These are phyloP conservation scores for Callinectes sapidus DNA, from an alignment of 2,888 invertebrate genomes.

Conservation along the genomic window DNA sequence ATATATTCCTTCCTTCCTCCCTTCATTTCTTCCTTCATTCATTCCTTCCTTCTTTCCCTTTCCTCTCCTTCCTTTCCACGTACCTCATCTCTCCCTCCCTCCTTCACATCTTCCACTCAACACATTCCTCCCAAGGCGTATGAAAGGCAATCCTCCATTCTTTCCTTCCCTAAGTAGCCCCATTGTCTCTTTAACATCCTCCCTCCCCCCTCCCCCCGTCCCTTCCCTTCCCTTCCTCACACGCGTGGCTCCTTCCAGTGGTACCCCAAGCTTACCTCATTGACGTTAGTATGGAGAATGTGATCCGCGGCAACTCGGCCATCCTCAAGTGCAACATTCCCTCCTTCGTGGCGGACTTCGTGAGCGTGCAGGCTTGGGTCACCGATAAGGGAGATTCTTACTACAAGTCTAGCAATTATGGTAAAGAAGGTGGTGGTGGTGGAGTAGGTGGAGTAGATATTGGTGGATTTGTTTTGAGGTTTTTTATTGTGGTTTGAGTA, in stretches of 20 bases:
- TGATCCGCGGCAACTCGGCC: conserved; percentile 91
- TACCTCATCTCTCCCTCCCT: neutral
- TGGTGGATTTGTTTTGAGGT: neutral
- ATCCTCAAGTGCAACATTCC: conserved; percentile 94
- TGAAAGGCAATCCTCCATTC: no score
- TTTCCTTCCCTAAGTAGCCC: neutral
- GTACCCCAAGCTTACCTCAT: conserved; percentile 80
- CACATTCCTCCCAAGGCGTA: no score
- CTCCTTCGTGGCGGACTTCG: conserved; percentile 73
- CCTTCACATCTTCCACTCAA: neutral
- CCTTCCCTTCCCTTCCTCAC: neutral
- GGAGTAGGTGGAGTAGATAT: neutral
- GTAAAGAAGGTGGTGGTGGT: conserved; percentile 36
- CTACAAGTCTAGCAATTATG: conserved; percentile 60
- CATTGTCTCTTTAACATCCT: neutral
- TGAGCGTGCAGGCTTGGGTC: conserved; percentile 70
- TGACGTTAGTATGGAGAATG: conserved; percentile 80
- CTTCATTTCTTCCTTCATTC: neutral
- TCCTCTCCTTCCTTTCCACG: neutral
- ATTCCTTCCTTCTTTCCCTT: neutral
- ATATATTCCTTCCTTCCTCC: neutral
- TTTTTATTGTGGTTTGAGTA: neutral
- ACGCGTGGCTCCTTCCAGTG: conserved; percentile 79
- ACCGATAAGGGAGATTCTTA: conserved; percentile 62
- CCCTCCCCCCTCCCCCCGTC: neutral